phyloP scores from a whole-genome alignment of 2,888 invertebrate genomes.

The Campaea margaritaria region DNA sequence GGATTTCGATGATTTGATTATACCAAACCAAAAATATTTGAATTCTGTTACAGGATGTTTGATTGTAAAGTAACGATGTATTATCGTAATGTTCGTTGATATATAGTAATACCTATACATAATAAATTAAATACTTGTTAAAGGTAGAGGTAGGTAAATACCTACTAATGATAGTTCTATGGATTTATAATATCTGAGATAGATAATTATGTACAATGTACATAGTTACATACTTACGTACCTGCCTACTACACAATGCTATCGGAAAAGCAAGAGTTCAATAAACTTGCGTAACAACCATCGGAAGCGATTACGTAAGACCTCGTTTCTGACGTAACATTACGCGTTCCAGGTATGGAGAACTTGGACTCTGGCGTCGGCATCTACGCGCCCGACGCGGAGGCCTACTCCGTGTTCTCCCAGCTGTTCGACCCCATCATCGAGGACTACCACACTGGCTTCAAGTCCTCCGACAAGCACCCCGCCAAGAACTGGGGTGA shows the following conservation, averaged over 20 bases:
- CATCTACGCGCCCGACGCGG: constrained; percentile 99
- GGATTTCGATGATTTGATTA: too few relatives aligned
- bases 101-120: too few relatives aligned
- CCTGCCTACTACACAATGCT: constrained; percentile 10
- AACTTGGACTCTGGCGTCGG: constrained; percentile 98
- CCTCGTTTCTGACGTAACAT: constrained; percentile 30
- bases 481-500: constrained; percentile 98
- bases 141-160: too few relatives aligned
- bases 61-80: too few relatives aligned
- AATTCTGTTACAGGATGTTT: too few relatives aligned
- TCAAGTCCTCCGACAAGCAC: constrained; percentile 97
- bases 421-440: constrained; percentile 99
- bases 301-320: constrained; percentile 7
- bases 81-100: too few relatives aligned
- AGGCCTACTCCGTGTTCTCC: constrained; percentile 96
- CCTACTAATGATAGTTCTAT: too few relatives aligned
- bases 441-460: constrained; percentile 98
- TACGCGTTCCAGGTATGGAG: constrained; percentile 89
- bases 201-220: too few relatives aligned
- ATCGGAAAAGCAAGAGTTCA: constrained; percentile 20
- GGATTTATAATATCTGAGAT: neutral
- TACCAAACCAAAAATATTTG: too few relatives aligned
- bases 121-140: too few relatives aligned
- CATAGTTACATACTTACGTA: neutral
- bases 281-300: constrained; percentile 20